Evolutionary conservation across 1,140 invertebrate species (phyloP), one percentile per base, ranked within the genome.

Genomic region (Acromyrmex charruanus): DNA sequence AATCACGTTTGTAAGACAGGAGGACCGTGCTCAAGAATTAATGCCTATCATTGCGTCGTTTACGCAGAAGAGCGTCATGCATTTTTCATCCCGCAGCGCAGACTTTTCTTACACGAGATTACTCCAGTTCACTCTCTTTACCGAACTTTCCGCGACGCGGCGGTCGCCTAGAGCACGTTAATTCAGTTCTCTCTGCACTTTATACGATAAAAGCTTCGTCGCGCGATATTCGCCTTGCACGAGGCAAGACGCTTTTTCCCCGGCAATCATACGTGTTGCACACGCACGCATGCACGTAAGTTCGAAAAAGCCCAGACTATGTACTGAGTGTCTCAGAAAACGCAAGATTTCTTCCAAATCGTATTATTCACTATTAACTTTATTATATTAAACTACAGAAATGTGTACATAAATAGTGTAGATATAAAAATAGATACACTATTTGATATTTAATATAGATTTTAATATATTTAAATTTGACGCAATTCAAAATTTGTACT

Each of bases 41-140:
- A 84, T 84, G 80, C 80, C 39, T 84, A 84, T 84, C 80, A 71
- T 84, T 84, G 69, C 69, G 69, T 84, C 80, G 69, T 84, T 84
- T 84, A 74, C 80, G 80, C 55, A 49, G 55, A 74, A 61, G 39
- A 84, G 80, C 68, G 55, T 74, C 69, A 84, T 84, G 80, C 80
- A 84, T 84, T 74, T 84, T 84, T 84, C 80, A 84, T 84, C 28
- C 59, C 68, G 80, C 53, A 16, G 80, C 55, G 39, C 55, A 84
- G 80, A 84, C 72, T 84, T 84, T 84, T 68, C 80, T 84, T 84
- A 84, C 69, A 84, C 80, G 80, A 84, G 80, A 84, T 84, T 84
- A 84, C 80, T 84, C 39, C 69, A 51, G 68, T 82, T 82, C 80
- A 74, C 80, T 71, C 77, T 81, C 77, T 84, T 84, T 74, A 84